Conservation (phyloP, 2,797 vertebrate genomes). For the Trematomus bernacchii region DNA sequence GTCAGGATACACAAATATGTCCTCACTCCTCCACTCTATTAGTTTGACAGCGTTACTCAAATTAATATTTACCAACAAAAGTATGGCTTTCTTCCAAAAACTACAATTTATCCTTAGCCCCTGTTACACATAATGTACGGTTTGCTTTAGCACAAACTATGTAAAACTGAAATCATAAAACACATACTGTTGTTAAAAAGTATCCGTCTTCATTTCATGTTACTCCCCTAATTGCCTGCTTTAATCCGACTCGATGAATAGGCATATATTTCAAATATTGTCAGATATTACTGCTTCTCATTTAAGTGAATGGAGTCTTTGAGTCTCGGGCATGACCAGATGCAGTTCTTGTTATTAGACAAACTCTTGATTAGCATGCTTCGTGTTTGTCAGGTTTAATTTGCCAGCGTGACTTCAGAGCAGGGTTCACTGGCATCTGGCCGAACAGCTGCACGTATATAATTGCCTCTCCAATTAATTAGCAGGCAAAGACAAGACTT, state of each 20-base stretch:
- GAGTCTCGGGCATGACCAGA: constrained; percentile 52
- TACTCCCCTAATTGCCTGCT: background rate
- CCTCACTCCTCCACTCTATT: too few species aligned
- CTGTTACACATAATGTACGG: background rate
- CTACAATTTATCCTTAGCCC: background rate
- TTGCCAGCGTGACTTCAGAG: constrained; percentile 76
- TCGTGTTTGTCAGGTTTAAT: constrained; percentile 79
- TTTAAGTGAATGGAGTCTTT: constrained; percentile 2
- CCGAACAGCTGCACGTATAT: constrained; percentile 81
- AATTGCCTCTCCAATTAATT: constrained; percentile 83
- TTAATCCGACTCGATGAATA: background rate
- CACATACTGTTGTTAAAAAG: background rate
- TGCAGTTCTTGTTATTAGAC: constrained; percentile 56
- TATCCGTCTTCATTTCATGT: background rate
- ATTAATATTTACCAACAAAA: background rate
- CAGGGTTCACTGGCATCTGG: constrained; percentile 82
- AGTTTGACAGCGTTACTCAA: background rate
- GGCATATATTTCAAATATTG: constrained; percentile 12
- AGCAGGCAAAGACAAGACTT: constrained; percentile 73
- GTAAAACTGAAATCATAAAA: background rate
- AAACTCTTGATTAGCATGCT: constrained; percentile 67
- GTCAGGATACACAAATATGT: too few species aligned
- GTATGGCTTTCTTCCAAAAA: background rate
- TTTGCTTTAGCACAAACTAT: background rate
- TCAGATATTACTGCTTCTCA: constrained; percentile 15